These are phyloP conservation scores for Drosophila testacea DNA, from an alignment of 2,888 invertebrate genomes.

Conservation along the genomic window DNA sequence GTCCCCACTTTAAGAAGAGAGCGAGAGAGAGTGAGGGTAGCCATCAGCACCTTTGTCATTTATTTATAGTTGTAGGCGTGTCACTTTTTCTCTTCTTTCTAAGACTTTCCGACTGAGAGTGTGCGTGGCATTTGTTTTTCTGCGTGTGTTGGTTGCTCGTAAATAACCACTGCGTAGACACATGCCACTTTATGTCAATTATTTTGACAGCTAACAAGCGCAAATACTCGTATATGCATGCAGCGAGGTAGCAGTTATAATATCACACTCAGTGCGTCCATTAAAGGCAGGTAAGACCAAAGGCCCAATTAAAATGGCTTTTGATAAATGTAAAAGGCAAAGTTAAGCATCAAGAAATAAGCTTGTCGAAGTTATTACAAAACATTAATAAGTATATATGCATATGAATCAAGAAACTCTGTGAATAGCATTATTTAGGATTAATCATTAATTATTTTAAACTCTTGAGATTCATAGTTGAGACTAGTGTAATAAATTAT, in stretches of 20 bases:
- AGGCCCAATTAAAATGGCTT: constrained; percentile 2
- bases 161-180: constrained; percentile 71
- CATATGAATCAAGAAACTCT: too few relatives aligned
- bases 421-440: too few relatives aligned
- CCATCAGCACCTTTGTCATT: constrained; percentile 62
- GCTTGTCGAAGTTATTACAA: background rate
- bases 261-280: constrained; percentile 47
- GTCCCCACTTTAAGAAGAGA: constrained; percentile 15
- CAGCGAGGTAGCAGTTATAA: constrained; percentile 58
- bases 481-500: too few relatives aligned
- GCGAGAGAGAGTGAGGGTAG: background rate
- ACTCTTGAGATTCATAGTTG: too few relatives aligned
- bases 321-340: background rate
- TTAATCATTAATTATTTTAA: too few relatives aligned
- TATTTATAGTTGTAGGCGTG: constrained; percentile 69
- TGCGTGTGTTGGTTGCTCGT: constrained; percentile 49
- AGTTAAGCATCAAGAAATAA: background rate
- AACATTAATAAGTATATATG: too few relatives aligned
- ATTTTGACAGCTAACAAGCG: constrained; percentile 78
- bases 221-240: constrained; percentile 34
- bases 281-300: constrained; percentile 3
- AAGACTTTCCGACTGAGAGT: background rate
- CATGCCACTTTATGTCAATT: constrained; percentile 79
- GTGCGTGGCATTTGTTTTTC: constrained; percentile 1
- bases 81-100: constrained; percentile 11